Percentiles rank a stretch among this genome's conserved stretches.
These are phyloP conservation scores for Forbesichthys agassizii DNA, from an alignment of 2,113 vertebrate genomes.

Conservation along the genomic window DNA sequence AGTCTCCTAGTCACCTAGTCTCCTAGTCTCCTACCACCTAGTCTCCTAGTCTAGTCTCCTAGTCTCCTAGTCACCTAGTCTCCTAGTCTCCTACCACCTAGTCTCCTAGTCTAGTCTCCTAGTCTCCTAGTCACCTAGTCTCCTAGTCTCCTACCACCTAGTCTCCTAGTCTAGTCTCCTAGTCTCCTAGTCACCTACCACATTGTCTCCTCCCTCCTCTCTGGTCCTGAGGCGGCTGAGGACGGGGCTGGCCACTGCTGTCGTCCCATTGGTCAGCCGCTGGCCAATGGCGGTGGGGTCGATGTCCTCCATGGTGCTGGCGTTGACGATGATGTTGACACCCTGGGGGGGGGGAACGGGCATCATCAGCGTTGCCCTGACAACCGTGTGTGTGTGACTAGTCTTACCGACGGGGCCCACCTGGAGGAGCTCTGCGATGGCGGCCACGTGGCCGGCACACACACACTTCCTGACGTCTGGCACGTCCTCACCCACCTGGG, in stretches of 20 bases:
- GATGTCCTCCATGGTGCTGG: conserved; percentile 96
- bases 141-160: no score
- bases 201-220: conserved; percentile 75
- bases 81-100: no score
- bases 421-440: conserved; percentile 97
- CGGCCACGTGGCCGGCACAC: conserved; percentile 95
- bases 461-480: conserved; percentile 93
- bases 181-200: conserved; percentile 65
- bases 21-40: no score
- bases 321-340: conserved; percentile 90
- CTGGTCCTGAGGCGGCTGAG: conserved; percentile 88
- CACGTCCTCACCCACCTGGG: conserved; percentile 93
- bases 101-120: no score
- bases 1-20: no score
- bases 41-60: no score
- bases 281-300: conserved; percentile 91
- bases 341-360: conserved; percentile 73
- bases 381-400: not conserved
- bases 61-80: no score
- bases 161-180: no score
- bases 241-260: conserved; percentile 86
- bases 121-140: no score
- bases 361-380: not conserved
- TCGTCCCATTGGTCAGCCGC: conserved; percentile 90
- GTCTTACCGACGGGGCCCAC: conserved; percentile 57